Conservation (phyloP, 2,888 invertebrate species). For the Hypselothyrea guttata region DNA sequence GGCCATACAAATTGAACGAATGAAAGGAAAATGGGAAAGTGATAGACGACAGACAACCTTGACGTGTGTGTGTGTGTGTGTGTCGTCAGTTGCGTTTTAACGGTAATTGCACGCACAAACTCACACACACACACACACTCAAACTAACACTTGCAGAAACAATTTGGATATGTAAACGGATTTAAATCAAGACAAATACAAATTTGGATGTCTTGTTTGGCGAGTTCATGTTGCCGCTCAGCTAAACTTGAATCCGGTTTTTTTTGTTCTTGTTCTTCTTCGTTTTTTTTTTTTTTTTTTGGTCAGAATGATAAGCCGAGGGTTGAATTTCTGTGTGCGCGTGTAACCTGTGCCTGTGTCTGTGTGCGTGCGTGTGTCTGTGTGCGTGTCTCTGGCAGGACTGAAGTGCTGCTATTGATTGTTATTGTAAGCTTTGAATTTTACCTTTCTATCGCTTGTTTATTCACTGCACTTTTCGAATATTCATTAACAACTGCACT, state of each 20-base stretch:
- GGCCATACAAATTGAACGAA: conserved; percentile 23
- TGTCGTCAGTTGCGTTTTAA: conserved; percentile 47
- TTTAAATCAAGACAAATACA: conserved; percentile 29
- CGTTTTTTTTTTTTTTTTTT: conserved; percentile 16
- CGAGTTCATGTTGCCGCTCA: conserved; percentile 34
- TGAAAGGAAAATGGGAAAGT: neutral
- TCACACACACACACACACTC: neutral
- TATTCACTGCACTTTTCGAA: conserved; percentile 1
- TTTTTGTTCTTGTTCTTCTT: conserved; percentile 6
- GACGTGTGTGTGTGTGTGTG: too few species aligned
- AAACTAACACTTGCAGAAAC: neutral
- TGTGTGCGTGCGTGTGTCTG: conserved; percentile 10
- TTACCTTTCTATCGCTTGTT: conserved; percentile 37
- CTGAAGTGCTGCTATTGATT: conserved; percentile 46
- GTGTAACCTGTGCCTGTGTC: conserved; percentile 1
- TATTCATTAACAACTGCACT: conserved; percentile 10
- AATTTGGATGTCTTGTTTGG: conserved; percentile 35
- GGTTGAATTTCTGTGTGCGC: conserved; percentile 38
- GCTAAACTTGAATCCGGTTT: conserved; percentile 48
- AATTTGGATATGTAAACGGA: conserved; percentile 35
- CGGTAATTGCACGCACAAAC: conserved; percentile 25
- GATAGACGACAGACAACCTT: conserved; percentile 33
- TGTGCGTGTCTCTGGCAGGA: conserved; percentile 27
- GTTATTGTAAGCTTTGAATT: conserved; percentile 34
- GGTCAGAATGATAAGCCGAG: conserved; percentile 41